A percentile compares a stretch with the other conserved stretches of the same genome.
These are phyloP conservation scores for Sebastes steindachneri DNA, from an alignment of 2,797 vertebrate genomes.

Conservation along the genomic window DNA sequence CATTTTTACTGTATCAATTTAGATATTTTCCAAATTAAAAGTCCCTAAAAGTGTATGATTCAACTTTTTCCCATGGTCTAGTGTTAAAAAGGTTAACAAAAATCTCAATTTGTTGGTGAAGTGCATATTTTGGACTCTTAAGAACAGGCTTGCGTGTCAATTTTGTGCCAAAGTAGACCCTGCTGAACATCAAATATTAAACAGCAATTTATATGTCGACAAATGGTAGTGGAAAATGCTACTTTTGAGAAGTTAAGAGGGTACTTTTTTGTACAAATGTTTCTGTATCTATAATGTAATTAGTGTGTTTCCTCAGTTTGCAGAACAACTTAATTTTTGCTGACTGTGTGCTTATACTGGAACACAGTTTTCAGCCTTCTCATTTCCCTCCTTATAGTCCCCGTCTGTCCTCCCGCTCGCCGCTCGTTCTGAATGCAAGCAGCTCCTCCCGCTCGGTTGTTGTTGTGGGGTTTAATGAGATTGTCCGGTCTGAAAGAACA, in stretches of 20 bases:
- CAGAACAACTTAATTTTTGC: neutral
- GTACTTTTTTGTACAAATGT: neutral
- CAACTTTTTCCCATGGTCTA: no score
- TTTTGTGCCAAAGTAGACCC: neutral
- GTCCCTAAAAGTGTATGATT: no score
- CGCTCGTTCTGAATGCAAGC: neutral
- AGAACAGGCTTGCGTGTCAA: neutral
- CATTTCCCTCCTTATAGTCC: neutral
- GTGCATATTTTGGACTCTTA: neutral
- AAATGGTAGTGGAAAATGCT: neutral
- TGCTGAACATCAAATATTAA: neutral
- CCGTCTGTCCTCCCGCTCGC: neutral
- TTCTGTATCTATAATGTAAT: slow-evolving; percentile 19
- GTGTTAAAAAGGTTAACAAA: no score
- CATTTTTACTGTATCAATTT: no score
- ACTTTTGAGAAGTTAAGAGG: neutral
- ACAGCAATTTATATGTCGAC: no score
- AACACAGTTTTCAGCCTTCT: neutral
- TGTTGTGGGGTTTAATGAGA: neutral
- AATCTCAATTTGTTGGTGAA: no score
- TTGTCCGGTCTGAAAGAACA: neutral
- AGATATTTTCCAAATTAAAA: no score
- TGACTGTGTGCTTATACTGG: neutral
- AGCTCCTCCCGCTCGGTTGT: neutral
- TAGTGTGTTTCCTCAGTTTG: slow-evolving; percentile 1